Percentiles rank a stretch among this genome's conserved stretches.
phyloP scores from a whole-genome alignment of 2,113 vertebrate species.

The Forbesichthys agassizii region DNA sequence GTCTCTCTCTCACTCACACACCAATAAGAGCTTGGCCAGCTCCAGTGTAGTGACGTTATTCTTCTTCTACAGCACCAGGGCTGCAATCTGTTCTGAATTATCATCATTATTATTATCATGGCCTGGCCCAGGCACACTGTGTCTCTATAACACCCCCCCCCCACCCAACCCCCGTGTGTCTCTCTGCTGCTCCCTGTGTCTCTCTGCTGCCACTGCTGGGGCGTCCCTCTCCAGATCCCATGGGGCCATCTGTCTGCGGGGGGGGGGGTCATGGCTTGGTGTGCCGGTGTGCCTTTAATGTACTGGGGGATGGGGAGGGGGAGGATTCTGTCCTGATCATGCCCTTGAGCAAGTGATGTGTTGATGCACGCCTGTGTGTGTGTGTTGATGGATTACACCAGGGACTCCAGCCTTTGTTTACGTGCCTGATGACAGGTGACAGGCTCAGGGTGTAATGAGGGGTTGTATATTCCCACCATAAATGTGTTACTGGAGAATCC shows the following conservation, averaged over 20 bases:
- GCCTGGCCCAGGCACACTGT: too few species aligned
- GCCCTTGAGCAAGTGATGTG: slow-evolving; percentile 28
- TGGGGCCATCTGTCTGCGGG: neutral
- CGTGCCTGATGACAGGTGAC: slow-evolving; percentile 31
- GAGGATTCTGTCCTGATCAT: neutral
- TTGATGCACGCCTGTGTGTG: slow-evolving; percentile 36
- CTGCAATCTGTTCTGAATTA: too few species aligned
- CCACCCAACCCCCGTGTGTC: too few species aligned
- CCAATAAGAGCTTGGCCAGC: too few species aligned
- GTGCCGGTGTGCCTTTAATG: slow-evolving; percentile 61
- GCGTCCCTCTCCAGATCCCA: too few species aligned
- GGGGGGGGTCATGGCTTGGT: slow-evolving; percentile 25
- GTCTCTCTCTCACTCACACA: too few species aligned
- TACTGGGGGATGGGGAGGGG: neutral
- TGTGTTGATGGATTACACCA: neutral
- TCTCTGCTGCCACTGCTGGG: too few species aligned
- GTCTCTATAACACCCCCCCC: too few species aligned
- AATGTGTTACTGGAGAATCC: neutral
- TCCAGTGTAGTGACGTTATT: too few species aligned
- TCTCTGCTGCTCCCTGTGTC: too few species aligned
- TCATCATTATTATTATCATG: too few species aligned
- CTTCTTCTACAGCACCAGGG: too few species aligned
- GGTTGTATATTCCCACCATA: neutral
- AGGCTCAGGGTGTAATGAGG: slow-evolving; percentile 6
- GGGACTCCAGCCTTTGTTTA: neutral